Evolutionary conservation across 2,888 invertebrate genomes (phyloP).

Genomic region (Patella pellucida): DNA sequence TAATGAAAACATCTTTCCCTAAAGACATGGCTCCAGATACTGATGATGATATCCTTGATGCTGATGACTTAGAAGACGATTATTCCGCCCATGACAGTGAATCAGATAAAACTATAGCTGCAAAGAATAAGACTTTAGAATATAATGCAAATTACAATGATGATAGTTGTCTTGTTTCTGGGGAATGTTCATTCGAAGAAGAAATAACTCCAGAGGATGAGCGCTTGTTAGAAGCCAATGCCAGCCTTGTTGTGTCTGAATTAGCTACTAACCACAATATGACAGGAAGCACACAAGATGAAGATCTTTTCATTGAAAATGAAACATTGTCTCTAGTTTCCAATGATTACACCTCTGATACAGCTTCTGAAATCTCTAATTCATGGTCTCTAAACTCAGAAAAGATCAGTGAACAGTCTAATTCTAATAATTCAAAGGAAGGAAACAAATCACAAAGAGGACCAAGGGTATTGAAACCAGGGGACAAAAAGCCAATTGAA

Average conservation of each 20-base stretch:
- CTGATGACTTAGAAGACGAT: slow-evolving; percentile 27
- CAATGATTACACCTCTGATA: slow-evolving; percentile 81
- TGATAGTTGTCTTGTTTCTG: slow-evolving; percentile 23
- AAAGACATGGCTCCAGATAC: slow-evolving; percentile 29
- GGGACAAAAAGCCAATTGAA: slow-evolving; percentile 36
- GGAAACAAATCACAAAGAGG: slow-evolving; percentile 42
- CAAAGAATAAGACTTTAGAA: neutral
- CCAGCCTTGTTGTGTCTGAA: slow-evolving; percentile 75
- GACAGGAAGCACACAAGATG: slow-evolving; percentile 69
- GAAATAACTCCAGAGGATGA: slow-evolving; percentile 46
- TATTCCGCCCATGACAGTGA: slow-evolving; percentile 26
- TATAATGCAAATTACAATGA: slow-evolving; percentile 34
- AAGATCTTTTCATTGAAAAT: slow-evolving; percentile 75
- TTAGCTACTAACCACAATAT: slow-evolving; percentile 69
- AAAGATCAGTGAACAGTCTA: slow-evolving; percentile 49
- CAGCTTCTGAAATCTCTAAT: slow-evolving; percentile 59
- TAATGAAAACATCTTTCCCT: slow-evolving; percentile 56
- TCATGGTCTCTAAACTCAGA: slow-evolving; percentile 62
- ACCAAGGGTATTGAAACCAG: slow-evolving; percentile 75
- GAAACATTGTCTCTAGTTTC: slow-evolving; percentile 81
- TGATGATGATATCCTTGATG: slow-evolving; percentile 32
- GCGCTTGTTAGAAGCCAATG: slow-evolving; percentile 73
- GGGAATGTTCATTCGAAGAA: slow-evolving; percentile 34
- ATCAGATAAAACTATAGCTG: slow-evolving; percentile 25
- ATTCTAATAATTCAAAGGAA: slow-evolving; percentile 46